A percentile compares a stretch with the other conserved stretches of the same genome.
Evolutionary conservation across 2,113 vertebrate genomes (phyloP).

Genomic region (Electrona antarctica): DNA sequence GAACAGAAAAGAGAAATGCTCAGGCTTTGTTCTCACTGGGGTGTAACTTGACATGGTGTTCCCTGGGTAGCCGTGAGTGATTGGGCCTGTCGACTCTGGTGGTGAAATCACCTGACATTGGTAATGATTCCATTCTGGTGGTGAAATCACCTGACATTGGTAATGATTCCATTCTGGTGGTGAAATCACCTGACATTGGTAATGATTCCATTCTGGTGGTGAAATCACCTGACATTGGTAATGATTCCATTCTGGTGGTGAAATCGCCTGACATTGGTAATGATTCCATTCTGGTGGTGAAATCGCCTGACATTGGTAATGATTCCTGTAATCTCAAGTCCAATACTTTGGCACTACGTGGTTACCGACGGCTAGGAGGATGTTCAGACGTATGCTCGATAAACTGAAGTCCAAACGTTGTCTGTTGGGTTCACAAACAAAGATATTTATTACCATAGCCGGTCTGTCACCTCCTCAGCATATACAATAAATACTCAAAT

Average conservation of each 20-base stretch:
- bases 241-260: too few species aligned
- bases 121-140: constrained; percentile 22
- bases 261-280: too few species aligned
- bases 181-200: constrained; percentile 40
- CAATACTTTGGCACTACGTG: too few species aligned
- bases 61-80: constrained; percentile 52
- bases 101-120: constrained; percentile 43
- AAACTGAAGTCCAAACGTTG: too few species aligned
- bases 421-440: too few species aligned
- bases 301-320: constrained; percentile 35
- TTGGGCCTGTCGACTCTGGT: constrained; percentile 45
- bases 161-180: constrained; percentile 23
- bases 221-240: too few species aligned
- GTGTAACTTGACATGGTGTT: constrained; percentile 57
- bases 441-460: too few species aligned
- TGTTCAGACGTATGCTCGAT: too few species aligned
- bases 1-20: constrained; percentile 51
- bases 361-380: too few species aligned
- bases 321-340: background rate
- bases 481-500: too few species aligned
- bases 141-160: constrained; percentile 41
- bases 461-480: too few species aligned
- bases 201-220: background rate
- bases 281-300: constrained; percentile 33
- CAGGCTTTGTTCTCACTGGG: constrained; percentile 60